Base-by-base conservation (phyloP, 2,888 invertebrate species). In the Pristionchus mayeri region DNA sequence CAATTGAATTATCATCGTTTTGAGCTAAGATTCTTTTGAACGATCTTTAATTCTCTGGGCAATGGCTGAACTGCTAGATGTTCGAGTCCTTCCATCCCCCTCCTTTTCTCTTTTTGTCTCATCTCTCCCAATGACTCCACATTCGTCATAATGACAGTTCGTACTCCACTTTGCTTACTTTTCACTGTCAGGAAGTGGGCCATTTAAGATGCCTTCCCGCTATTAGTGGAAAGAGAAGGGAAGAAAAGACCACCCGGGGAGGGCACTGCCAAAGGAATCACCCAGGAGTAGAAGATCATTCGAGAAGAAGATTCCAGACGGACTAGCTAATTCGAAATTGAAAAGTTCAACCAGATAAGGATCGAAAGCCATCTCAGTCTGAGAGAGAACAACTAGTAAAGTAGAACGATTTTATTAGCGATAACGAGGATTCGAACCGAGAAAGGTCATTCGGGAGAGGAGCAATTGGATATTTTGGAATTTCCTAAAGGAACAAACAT, bases 321-420 rank as follows among this genome's bases (percentile, higher is more conserved):
- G 21, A 16, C 37, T 67, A 18, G 37, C n/a, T 34, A n/a, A 9
- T 71, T 37, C 24, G 13, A 71, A 71, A 71, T 44, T n/a, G 71
- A 71, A n/a, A 3, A 16, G 40, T 71, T 71, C 71, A 9, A n/a
- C 11, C 24, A 40, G 71, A 71, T 71, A 44, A 3, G 11, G 11
- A 71, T 71, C 71, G 37, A 16, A 13, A 40, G 71, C 24, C 44
- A 40, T 71, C 24, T 71, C 11, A 44, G 40, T 11, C 71, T 13
- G 9, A 40, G 40, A 71, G 40, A 27, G 30, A 50, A 48, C 30
- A 78, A 78, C 50, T 78, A 78, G 76, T 37, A 78, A 78, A 78
- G 50, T 78, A 78, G 76, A 78, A 78, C 76, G 76, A 78, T 78
- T 78, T 78, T 50, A 78, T 78, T 50, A 78, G 76, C 76, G 76